Evolutionary conservation across 2,888 invertebrate species (phyloP), one percentile per base, ranked within the genome.

Genomic region (Elgonia sp.): DNA sequence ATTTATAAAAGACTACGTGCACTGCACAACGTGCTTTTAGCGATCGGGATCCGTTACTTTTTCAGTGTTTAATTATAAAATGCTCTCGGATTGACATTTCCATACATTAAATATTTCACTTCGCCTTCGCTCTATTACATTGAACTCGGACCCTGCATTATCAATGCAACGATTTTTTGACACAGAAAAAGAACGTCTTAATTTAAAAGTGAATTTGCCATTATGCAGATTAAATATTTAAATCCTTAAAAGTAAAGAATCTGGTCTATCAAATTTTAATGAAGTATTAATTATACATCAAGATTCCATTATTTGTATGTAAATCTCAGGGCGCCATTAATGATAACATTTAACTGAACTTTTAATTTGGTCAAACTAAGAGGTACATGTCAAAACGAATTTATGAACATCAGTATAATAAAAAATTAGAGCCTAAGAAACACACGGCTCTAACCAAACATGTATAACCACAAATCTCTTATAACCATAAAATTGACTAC

Each of bases 161-260:
- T 20, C 18, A 75, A 63, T 63, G 63, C 37, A 76, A 53, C 50
- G 50, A 46, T 50, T 75, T 60, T 75, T 63, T 73, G 37, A 62
- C 53, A 65, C 29, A 53, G 2, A 65, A 67, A 62, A 67, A 39
- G 50, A 65, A 65, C 1, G 16, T 65, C 18, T 53, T 46, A 0
- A 29, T 62, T 65, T 77, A 60, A 57, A 79, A 60, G 21, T 46
- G 46, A 60, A 42, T 69, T 7, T 39, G 18, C 42, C 57, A 57
- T 57, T 67, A 57, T 60, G 21, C 40, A 69, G 60, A 69, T 79
- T 57, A 69, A 79, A 69, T 46, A 79, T 69, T 67, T 29, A 67
- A 9, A 50, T 53, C 50, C n/a, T 40, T 39, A 50, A 50, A 65
- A 65, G 60, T 65, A 21, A 53, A 53, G 21, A 77, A 67, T 77